Evolutionary conservation across 2,888 invertebrate genomes (phyloP), one percentile per base, ranked within the genome.

Genomic region (Nemotelus pantherinus): DNA sequence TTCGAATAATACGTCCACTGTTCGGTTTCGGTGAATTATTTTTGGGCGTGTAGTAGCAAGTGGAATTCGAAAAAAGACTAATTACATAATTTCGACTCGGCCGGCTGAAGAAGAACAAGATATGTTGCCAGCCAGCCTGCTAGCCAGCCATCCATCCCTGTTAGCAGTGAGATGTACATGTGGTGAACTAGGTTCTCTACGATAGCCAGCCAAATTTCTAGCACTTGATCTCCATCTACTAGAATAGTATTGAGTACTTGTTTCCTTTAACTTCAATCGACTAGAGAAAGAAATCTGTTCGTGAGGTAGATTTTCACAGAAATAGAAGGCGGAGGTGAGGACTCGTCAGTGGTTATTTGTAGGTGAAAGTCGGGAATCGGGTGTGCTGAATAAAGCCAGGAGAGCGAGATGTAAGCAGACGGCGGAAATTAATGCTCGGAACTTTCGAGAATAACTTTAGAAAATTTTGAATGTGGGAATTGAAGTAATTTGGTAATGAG

Each of bases 21-120:
- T 25, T 25, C 55, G 55, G 71, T 71, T 71, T 43, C 55, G 71
- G 53, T 71, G 71, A 57, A 71, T 55, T 71, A 71, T 71, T 71
- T 71, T 57, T 55, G 71, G 55, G 41, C 39, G 55, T 5, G 57
- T 67, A 67, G 67, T n/a, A 55, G 6, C 25, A 25, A 25, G 25
- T 57, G 57, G 71, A 71, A 71, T 71, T 71, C 55, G 71, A 71
- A 10, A 67, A 43, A 50, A 71, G 71, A 71, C 55, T 43, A 71
- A 71, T 71, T 71, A 71, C 55, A 71, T 71, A 71, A 71, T 47
- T 55, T 57, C 25, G 71, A 57, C 55, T 25, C 71, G 71, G 71
- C 55, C 41, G 53, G 53, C 25, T 39, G 50, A 68, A 71, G 55
- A 71, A 44, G 41, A 57, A 43, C 71, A 71, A 67, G 45, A 10